Evolutionary conservation across 2,888 invertebrate species (phyloP).

Genomic region (Agriotes lineatus): DNA sequence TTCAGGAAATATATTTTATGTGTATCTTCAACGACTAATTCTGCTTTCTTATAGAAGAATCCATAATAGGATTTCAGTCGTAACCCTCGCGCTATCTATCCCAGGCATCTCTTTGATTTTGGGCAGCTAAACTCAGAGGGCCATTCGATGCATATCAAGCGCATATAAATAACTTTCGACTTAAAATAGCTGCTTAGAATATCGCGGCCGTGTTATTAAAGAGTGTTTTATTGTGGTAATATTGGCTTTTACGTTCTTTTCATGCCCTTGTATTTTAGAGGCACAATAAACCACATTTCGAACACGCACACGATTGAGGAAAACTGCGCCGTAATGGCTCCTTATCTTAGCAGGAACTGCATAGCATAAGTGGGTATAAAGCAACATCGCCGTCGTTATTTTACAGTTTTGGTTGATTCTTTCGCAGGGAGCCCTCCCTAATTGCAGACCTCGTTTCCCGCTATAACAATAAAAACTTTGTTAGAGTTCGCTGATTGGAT

Average conservation of each 20-base stretch:
- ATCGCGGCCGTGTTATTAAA: slow-evolving; percentile 15
- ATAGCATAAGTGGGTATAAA: slow-evolving; percentile 1
- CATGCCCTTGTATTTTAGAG: slow-evolving; percentile 24
- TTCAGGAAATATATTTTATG: too few relatives aligned
- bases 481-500: slow-evolving; percentile 58
- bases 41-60: too few relatives aligned
- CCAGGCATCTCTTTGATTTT: too few relatives aligned
- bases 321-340: not conserved
- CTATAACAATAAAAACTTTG: slow-evolving; percentile 58
- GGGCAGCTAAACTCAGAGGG: not conserved
- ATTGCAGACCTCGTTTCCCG: slow-evolving; percentile 49
- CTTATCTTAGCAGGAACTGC: slow-evolving; percentile 2
- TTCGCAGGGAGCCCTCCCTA: slow-evolving; percentile 46
- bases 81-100: not conserved
- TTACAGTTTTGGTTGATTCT: slow-evolving; percentile 34
- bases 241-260: slow-evolving; percentile 26
- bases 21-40: too few relatives aligned
- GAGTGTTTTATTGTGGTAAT: slow-evolving; percentile 27
- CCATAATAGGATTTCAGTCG: too few relatives aligned
- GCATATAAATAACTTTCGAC: not conserved
- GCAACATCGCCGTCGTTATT: slow-evolving; percentile 36
- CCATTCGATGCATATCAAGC: not conserved
- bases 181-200: slow-evolving; percentile 17
- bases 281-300: slow-evolving; percentile 20
- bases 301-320: slow-evolving; percentile 23